Evolutionary conservation across 2,113 vertebrate species (phyloP), one percentile per base, ranked within the genome.

Genomic region (Mus spicilegus): DNA sequence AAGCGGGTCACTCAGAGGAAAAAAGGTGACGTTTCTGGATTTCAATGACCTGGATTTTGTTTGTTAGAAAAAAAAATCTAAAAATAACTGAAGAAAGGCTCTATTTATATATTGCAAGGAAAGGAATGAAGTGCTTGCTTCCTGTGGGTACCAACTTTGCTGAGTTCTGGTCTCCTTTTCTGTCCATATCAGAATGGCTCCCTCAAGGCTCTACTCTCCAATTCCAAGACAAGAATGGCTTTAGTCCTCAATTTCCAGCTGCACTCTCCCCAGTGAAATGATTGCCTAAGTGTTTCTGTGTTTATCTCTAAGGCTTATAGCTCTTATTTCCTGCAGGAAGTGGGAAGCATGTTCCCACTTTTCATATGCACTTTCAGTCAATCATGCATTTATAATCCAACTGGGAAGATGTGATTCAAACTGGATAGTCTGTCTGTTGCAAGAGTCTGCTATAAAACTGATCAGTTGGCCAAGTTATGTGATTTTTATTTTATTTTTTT

Each of bases 351-450:
- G 63, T 2, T 78, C 65, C 96, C 97, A 30, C 63, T 42, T 75
- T 96, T 97, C 17, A 0, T 46, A 93, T 88, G 86, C 61, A 77
- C 97, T 98, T 98, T 97, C 96, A 96, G 5, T 97, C 96, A 95
- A 96, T 97, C 95, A 92, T 11, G 28, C 6, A 2, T 95, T 97
- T 97, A 81, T 95, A 97, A 90, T 97, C 91, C 94, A 91, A 93
- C 89, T 76, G 95, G 92, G 94, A 97, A 97, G 94, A 95, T 94
- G 26, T 0, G 1, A 89, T 97, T 97, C 97, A 98, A 95, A 93
- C 54, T 93, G 56, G 96, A 49, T 92, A 84, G 90, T 20, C n/a
- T 28, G 86, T 97, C 91, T 97, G 73, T 89, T 97, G 7, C n/a
- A 91, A 89, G 58, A 87, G 77, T 91, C 96, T 81, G 56, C 82